Evolutionary conservation across 2,888 invertebrate genomes (phyloP), one percentile per base, ranked within the genome.

Genomic region (Phaedon cochleariae): DNA sequence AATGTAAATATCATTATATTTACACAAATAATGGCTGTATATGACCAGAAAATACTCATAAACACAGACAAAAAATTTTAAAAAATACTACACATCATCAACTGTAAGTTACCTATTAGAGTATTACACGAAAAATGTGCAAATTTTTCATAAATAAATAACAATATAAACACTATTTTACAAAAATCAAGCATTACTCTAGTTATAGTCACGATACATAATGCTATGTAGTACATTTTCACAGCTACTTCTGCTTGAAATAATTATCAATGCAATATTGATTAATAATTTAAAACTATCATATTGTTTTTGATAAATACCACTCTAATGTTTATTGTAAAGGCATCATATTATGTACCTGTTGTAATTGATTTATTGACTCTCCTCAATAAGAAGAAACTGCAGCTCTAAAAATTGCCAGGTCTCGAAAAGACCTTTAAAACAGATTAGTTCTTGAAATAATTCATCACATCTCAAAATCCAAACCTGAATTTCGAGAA

Each of bases 31-130:
- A n/a, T 67, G 74, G 77, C 77, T 77, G 78, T 76, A 67, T 77
- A 72, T 83, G 82, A 83, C 82, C 82, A 83, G 82, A 83, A 80
- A 76, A 80, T 82, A 82, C 41, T 82, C 81, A 76, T 80, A 76
- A 77, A 76, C 78, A 81, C 79, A 79, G 76, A 76, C 71, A 74
- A 72, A 73, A 72, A 72, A n/a, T n/a, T n/a, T 69, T 68, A 75
- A 76, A 73, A 77, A 76, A 77, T 73, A 49, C 74, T 72, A 77
- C 73, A 74, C 66, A 63, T 63, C 10, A 9, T 20, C 12, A n/a
- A 15, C 9, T 18, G 5, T 5, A 46, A 46, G 17, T 21, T 46
- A 31, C n/a, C 29, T n/a, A 29, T n/a, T 46, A 46, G 53, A 46
- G 20, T 54, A 37, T 29, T 29, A 37, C 49, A 59, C 62, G 62